Conservation (phyloP, 2,888 invertebrate genomes). For the Melanostoma scalare region DNA sequence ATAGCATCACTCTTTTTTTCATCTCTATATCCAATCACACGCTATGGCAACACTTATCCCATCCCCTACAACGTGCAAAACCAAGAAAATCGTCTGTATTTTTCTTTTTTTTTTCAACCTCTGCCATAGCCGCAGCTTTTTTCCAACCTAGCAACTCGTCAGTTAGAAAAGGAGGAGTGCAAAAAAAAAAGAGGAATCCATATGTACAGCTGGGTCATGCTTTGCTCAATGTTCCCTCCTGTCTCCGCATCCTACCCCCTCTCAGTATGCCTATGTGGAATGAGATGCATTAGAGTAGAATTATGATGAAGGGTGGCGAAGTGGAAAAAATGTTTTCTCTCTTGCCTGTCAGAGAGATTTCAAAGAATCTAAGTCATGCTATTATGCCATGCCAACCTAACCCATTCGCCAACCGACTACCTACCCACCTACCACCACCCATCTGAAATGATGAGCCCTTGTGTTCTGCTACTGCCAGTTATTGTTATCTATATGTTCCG, state of each 20-base stretch:
- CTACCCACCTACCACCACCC: neutral
- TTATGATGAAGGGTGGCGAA: constrained; percentile 41
- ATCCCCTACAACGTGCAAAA: constrained; percentile 13
- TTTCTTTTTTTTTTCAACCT: constrained; percentile 4
- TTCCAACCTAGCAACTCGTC: constrained; percentile 61
- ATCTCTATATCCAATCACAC: constrained; percentile 8
- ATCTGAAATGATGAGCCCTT: constrained; percentile 40
- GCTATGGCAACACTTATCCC: constrained; percentile 47
- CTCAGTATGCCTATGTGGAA: neutral
- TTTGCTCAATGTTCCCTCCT: neutral
- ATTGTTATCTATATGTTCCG: constrained; percentile 26
- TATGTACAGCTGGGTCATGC: constrained; percentile 59
- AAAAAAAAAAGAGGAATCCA: constrained; percentile 4
- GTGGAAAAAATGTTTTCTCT: constrained; percentile 31
- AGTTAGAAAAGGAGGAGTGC: neutral
- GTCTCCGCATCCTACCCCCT: constrained; percentile 2
- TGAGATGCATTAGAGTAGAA: constrained; percentile 48
- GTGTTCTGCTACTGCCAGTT: constrained; percentile 30
- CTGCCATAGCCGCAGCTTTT: neutral
- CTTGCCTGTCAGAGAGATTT: constrained; percentile 48
- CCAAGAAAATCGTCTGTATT: constrained; percentile 2
- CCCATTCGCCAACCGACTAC: constrained; percentile 14
- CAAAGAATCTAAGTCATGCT: constrained; percentile 42
- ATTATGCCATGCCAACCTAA: constrained; percentile 29
- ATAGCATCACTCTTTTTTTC: neutral